phyloP scores from a whole-genome alignment of 2,888 invertebrate species.

The Tholera decimalis region DNA sequence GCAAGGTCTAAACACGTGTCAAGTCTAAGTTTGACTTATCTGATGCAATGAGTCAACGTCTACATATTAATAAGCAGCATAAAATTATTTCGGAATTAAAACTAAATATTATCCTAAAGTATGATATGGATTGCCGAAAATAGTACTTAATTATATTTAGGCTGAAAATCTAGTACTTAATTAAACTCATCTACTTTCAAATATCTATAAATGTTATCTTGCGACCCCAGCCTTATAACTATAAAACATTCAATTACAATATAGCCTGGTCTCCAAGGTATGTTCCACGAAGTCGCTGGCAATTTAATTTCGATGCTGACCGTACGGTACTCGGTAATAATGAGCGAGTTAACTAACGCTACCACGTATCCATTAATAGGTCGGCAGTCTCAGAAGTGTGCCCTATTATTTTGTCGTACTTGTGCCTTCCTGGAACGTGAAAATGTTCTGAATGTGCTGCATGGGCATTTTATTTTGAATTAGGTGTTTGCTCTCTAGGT shows the following conservation, averaged over 20 bases:
- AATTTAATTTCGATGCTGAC: constrained; percentile 61
- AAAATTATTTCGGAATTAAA: too few relatives aligned
- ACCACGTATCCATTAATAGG: constrained; percentile 65
- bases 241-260: constrained; percentile 20
- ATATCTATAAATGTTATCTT: constrained; percentile 7
- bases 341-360: constrained; percentile 66
- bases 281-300: constrained; percentile 23
- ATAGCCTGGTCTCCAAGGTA: constrained; percentile 30
- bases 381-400: constrained; percentile 67
- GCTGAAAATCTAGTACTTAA: too few relatives aligned
- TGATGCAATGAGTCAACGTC: too few relatives aligned
- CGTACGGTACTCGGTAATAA: constrained; percentile 58
- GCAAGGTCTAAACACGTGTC: too few relatives aligned
- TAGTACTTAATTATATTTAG: too few relatives aligned
- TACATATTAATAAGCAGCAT: too few relatives aligned
- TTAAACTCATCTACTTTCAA: too few relatives aligned
- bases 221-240: constrained; percentile 5
- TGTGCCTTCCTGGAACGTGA: constrained; percentile 36
- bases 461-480: constrained; percentile 9
- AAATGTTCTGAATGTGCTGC: constrained; percentile 20
- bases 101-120: too few relatives aligned
- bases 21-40: too few relatives aligned
- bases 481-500: background rate
- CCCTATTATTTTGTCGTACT: constrained; percentile 65
- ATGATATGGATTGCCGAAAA: too few relatives aligned